Base-by-base conservation (phyloP, 2,888 invertebrate species). In the Dasysyrphus albostriatus region DNA sequence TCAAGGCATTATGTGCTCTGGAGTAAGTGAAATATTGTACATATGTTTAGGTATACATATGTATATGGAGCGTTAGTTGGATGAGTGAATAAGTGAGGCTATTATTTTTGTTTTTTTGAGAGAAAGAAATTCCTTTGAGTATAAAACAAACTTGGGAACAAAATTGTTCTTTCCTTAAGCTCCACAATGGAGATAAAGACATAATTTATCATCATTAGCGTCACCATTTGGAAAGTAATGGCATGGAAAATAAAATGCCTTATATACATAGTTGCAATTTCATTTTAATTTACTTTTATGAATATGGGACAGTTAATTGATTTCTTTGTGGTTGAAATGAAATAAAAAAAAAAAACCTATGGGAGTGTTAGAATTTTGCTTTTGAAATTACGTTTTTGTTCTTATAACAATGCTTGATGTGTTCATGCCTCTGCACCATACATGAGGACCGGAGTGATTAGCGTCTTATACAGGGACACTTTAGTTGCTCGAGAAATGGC, bases 51-150 rank as follows among this genome's bases (percentile, higher is more conserved):
- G 24, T 24, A 24, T 24, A 10, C 3, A n/a, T 6, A 37, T 0
- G 2, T 63, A 16, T 39, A 34, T 9, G 47, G 16, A 79, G 10
- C 44, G 42, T 73, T 34, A 42, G 69, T 69, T 69, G 39, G 51
- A 14, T 39, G 51, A 73, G 83, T 83, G 73, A 73, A 78, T 83
- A 83, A 83, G 73, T 78, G 78, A 51, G 47, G 59, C 37, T 73
- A 78, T 83, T 78, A 67, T 65, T 6, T 42, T 65, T 19, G 37
- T 59, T n/a, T 37, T 1, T 29, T 73, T 39, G 37, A 69, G 37
- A 39, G 69, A 39, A 16, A 39, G 39, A 69, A 39, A 54, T 69
- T 51, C 39, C 54, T 29, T 44, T 37, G 39, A 29, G 54, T n/a
- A 32, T n/a, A 32, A 44, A 51, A 54, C 12, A 34, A 59, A 24